Percentiles rank a stretch among this genome's conserved stretches.
phyloP scores from a whole-genome alignment of 1,140 invertebrate genomes.

The Drosophila lowei region DNA sequence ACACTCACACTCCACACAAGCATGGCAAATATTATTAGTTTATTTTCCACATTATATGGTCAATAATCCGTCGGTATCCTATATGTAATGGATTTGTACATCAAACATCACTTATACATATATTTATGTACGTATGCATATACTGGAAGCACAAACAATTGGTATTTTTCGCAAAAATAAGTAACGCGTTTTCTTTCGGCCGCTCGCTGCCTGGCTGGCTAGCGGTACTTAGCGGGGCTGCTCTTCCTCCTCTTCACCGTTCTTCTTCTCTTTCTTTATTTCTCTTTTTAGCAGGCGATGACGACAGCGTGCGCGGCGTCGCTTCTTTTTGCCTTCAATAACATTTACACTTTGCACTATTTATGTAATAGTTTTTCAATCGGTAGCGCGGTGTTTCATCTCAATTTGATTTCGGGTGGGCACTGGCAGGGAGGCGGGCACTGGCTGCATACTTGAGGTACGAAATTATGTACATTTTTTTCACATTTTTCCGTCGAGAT shows the following conservation, averaged over 20 bases:
- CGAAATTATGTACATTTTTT: slow-evolving; percentile 61
- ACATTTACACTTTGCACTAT: slow-evolving; percentile 80
- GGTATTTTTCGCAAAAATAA: slow-evolving; percentile 53
- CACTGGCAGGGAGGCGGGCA: slow-evolving; percentile 27
- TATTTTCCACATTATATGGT: slow-evolving; percentile 60
- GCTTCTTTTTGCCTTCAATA: slow-evolving; percentile 72
- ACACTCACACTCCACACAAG: neutral
- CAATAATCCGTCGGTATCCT: slow-evolving; percentile 41
- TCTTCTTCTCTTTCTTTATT: slow-evolving; percentile 35
- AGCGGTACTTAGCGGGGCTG: slow-evolving; percentile 11
- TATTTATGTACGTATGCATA: slow-evolving; percentile 19
- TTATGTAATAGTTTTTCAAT: slow-evolving; percentile 80
- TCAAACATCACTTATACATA: slow-evolving; percentile 22
- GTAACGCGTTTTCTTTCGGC: slow-evolving; percentile 56
- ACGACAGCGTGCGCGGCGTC: slow-evolving; percentile 72
- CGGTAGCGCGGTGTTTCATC: slow-evolving; percentile 46
- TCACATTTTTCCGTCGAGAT: slow-evolving; percentile 52
- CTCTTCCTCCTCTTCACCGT: slow-evolving; percentile 57
- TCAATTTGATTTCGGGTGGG: slow-evolving; percentile 33
- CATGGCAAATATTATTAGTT: slow-evolving; percentile 70
- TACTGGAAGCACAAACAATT: slow-evolving; percentile 38
- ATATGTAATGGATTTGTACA: slow-evolving; percentile 30
- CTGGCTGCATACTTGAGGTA: slow-evolving; percentile 35
- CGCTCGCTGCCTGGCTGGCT: slow-evolving; percentile 17
- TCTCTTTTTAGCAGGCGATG: slow-evolving; percentile 64